Conservation (phyloP, 2,888 invertebrate species). For the Glyphotaelius pellucidus region DNA sequence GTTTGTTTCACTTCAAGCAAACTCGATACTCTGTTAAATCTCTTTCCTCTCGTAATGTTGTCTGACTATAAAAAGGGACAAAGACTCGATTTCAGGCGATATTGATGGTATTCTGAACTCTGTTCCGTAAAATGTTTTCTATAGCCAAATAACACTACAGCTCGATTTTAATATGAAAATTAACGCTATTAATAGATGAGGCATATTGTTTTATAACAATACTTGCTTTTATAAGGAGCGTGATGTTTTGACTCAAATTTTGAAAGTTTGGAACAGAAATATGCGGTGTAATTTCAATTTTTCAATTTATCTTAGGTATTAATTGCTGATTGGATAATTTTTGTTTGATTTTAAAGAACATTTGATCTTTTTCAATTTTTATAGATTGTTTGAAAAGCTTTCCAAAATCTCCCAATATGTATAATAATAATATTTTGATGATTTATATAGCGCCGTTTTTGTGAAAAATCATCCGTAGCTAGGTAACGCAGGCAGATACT, state of each 20-base stretch:
- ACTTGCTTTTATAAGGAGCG: not conserved
- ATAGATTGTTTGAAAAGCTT: too few species aligned
- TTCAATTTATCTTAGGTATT: too few species aligned
- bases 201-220: not conserved
- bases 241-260: not conserved
- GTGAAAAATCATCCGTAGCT: too few species aligned
- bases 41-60: not conserved
- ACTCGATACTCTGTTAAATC: not conserved
- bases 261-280: not conserved
- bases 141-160: not conserved
- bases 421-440: too few species aligned
- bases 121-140: not conserved
- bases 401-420: too few species aligned
- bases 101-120: constrained; percentile 10
- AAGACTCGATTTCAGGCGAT: not conserved
- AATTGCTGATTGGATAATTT: too few species aligned
- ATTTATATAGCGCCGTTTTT: too few species aligned
- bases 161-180: constrained; percentile 8
- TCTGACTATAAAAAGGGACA: not conserved
- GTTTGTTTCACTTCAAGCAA: constrained; percentile 4
- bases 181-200: not conserved
- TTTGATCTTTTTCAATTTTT: too few species aligned
- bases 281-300: too few species aligned
- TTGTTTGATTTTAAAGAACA: too few species aligned
- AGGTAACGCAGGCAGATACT: too few species aligned